phyloP scores from a whole-genome alignment of 2,113 vertebrate genomes.

The Micromys minutus region DNA sequence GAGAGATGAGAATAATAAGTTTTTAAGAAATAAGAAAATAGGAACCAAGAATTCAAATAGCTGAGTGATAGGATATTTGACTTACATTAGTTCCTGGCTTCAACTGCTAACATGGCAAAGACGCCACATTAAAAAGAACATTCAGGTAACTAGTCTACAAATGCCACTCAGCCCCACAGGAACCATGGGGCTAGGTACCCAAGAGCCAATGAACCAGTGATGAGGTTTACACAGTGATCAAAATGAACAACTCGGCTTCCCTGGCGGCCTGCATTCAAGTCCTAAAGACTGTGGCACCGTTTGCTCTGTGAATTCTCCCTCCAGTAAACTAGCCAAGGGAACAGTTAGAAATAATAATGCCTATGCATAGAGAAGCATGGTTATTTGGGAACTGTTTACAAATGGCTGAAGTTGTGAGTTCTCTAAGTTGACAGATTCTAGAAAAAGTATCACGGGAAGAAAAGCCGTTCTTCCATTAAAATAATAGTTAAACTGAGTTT shows the following conservation, averaged over 20 bases:
- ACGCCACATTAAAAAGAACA: slow-evolving; percentile 22
- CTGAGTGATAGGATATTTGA: neutral
- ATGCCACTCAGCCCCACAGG: neutral
- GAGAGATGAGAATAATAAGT: no score
- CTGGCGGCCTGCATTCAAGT: neutral
- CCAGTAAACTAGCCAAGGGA: neutral
- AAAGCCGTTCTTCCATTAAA: slow-evolving; percentile 27
- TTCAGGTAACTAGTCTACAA: slow-evolving; percentile 35
- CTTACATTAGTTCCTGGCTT: neutral
- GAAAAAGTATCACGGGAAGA: slow-evolving; percentile 17
- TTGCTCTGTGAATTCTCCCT: slow-evolving; percentile 21
- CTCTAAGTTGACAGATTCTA: neutral
- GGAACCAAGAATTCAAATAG: neutral
- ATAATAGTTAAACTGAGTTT: neutral
- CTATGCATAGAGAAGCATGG: neutral
- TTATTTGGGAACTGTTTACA: neutral
- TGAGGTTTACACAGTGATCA: neutral
- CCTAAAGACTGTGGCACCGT: slow-evolving; percentile 9
- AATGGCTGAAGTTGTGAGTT: neutral
- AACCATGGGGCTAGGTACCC: slow-evolving; percentile 38
- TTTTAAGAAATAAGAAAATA: neutral
- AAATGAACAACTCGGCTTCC: neutral
- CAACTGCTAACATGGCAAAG: neutral
- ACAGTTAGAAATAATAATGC: slow-evolving; percentile 19
- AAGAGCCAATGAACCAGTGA: neutral